Conservation (phyloP, 2,797 vertebrate species). For the Phalanger gymnotis region DNA sequence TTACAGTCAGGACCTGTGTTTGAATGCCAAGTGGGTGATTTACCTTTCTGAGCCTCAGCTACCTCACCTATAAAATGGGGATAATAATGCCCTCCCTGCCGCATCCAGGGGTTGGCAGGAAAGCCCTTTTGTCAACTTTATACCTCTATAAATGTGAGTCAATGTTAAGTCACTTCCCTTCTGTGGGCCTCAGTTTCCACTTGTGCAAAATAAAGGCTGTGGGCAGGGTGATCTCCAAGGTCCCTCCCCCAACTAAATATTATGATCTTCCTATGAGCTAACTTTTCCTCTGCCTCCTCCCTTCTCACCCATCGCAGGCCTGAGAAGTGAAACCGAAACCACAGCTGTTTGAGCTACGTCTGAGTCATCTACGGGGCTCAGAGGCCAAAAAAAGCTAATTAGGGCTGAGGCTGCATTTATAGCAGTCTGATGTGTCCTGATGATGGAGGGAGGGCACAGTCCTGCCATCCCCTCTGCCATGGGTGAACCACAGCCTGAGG, state of each 20-base stretch:
- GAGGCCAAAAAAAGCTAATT: neutral
- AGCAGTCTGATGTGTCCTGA: neutral
- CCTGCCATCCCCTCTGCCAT: neutral
- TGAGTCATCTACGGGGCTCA: neutral
- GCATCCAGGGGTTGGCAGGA: neutral
- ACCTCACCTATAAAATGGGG: neutral
- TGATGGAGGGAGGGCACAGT: neutral
- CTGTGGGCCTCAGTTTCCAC: neutral
- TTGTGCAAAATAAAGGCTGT: neutral
- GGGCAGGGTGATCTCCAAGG: neutral
- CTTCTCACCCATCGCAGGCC: neutral
- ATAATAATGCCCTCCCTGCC: neutral
- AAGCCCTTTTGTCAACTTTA: neutral
- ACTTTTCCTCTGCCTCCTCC: neutral
- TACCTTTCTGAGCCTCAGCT: neutral
- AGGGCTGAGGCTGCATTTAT: neutral
- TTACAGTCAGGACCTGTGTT: neutral
- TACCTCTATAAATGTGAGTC: neutral
- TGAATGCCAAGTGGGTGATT: neutral
- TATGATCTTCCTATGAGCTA: neutral
- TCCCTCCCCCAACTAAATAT: neutral
- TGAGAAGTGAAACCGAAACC: slow-evolving; percentile 1
- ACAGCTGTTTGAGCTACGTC: neutral
- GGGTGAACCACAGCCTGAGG: neutral
- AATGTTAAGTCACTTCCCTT: neutral